These are phyloP conservation scores for Cepphus grylle DNA, from an alignment of 2,113 vertebrate genomes.

Conservation along the genomic window DNA sequence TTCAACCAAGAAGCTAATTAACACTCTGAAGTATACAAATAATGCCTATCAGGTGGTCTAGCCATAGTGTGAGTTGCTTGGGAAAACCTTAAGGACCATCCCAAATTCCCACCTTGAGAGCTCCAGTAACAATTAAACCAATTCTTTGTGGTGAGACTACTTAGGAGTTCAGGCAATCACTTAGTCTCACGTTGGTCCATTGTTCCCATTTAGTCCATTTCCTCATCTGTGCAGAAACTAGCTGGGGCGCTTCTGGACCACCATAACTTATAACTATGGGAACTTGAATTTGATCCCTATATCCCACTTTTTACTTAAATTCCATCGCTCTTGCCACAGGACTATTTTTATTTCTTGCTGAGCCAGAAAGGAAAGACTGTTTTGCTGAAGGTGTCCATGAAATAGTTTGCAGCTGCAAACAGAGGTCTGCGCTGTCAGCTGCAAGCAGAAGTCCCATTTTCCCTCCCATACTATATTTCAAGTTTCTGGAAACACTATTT, in stretches of 20 bases:
- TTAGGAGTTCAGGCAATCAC: neutral
- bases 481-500: slow-evolving; percentile 44
- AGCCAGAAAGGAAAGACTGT: slow-evolving; percentile 24
- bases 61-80: neutral
- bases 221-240: neutral
- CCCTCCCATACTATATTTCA: neutral
- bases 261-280: neutral
- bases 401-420: slow-evolving; percentile 56
- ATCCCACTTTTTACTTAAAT: neutral
- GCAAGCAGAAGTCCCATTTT: slow-evolving; percentile 26
- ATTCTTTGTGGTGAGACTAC: neutral
- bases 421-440: slow-evolving; percentile 38
- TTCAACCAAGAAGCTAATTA: neutral
- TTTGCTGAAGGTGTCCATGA: slow-evolving; percentile 28
- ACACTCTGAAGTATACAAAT: neutral
- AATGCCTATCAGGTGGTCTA: neutral
- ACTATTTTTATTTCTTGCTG: slow-evolving; percentile 45
- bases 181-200: neutral
- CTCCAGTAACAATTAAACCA: neutral
- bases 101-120: neutral
- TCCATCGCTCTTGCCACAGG: neutral
- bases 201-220: neutral
- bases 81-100: neutral
- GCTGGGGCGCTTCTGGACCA: neutral
- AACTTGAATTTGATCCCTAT: neutral